phyloP scores from a whole-genome alignment of 2,888 invertebrate species.

The Mechanitis messenoides region DNA sequence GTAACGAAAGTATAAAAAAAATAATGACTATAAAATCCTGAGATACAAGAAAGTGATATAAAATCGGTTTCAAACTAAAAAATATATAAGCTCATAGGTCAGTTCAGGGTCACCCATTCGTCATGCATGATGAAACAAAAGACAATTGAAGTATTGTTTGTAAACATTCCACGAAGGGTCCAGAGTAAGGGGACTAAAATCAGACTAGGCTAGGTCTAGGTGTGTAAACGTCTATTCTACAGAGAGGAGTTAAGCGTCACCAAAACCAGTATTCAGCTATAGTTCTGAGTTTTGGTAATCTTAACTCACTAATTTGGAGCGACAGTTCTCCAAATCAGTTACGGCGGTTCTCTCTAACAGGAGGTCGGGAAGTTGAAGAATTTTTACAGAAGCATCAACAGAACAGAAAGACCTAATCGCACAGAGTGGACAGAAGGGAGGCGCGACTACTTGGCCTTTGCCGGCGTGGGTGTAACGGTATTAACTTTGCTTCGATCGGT shows the following conservation, averaged over 20 bases:
- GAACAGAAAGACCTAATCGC: constrained; percentile 74
- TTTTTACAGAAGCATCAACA: constrained; percentile 64
- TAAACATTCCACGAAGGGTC: constrained; percentile 47
- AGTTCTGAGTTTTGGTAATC: constrained; percentile 20
- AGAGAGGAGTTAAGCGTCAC: constrained; percentile 47
- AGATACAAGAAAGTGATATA: background rate
- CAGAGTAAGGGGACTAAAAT: constrained; percentile 47
- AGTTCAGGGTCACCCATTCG: constrained; percentile 41
- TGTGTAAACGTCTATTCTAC: constrained; percentile 48
- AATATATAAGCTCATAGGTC: constrained; percentile 33
- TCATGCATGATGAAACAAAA: constrained; percentile 51
- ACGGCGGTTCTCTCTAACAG: constrained; percentile 59
- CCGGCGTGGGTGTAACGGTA: constrained; percentile 71
- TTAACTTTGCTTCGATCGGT: constrained; percentile 80
- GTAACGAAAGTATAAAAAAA: no score
- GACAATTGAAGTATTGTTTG: constrained; percentile 40
- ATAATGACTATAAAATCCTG: no score
- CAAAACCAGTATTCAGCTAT: constrained; percentile 26
- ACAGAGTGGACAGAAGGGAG: constrained; percentile 73
- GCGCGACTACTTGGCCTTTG: constrained; percentile 74
- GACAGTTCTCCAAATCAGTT: constrained; percentile 38
- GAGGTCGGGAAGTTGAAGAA: constrained; percentile 52
- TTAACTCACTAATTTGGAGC: constrained; percentile 19
- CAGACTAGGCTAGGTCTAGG: constrained; percentile 45
- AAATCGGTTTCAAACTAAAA: constrained; percentile 15